A percentile compares a stretch with the other conserved stretches of the same genome.
These are phyloP conservation scores for Tenualosa ilisha DNA, from an alignment of 2,797 vertebrate species.

Conservation along the genomic window DNA sequence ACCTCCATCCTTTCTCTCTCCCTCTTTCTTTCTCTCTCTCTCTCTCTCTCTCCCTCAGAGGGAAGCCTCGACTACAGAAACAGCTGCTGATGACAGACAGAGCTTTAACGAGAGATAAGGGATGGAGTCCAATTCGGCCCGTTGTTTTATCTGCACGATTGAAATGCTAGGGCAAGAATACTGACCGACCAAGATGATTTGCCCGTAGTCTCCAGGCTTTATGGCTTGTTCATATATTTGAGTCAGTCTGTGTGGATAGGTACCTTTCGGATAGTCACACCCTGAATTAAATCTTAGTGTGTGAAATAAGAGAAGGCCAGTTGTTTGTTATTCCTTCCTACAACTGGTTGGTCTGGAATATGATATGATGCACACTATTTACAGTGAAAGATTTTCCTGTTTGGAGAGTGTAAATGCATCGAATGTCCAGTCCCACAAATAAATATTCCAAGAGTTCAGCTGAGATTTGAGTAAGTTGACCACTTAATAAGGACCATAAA, in stretches of 20 bases:
- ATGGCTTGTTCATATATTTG: neutral
- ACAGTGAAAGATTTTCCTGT: neutral
- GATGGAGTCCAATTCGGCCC: neutral
- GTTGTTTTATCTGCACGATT: constrained; percentile 6
- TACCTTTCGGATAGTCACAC: neutral
- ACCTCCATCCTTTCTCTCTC: neutral
- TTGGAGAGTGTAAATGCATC: neutral
- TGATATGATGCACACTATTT: constrained; percentile 16
- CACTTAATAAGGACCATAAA: neutral
- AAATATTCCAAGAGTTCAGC: neutral
- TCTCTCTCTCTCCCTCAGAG: neutral
- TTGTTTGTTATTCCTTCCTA: constrained; percentile 8
- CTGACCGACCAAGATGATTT: neutral
- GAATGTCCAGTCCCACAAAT: neutral
- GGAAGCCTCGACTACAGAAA: constrained; percentile 45
- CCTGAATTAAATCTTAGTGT: neutral
- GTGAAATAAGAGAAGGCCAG: neutral
- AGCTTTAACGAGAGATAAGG: constrained; percentile 1
- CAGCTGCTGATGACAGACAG: constrained; percentile 27
- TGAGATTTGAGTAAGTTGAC: neutral
- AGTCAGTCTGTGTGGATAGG: neutral
- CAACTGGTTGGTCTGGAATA: neutral
- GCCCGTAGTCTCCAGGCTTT: neutral
- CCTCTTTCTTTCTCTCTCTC: neutral
- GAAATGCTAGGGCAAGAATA: neutral